phyloP scores from a whole-genome alignment of 2,888 invertebrate species.

The Pammene aurita region DNA sequence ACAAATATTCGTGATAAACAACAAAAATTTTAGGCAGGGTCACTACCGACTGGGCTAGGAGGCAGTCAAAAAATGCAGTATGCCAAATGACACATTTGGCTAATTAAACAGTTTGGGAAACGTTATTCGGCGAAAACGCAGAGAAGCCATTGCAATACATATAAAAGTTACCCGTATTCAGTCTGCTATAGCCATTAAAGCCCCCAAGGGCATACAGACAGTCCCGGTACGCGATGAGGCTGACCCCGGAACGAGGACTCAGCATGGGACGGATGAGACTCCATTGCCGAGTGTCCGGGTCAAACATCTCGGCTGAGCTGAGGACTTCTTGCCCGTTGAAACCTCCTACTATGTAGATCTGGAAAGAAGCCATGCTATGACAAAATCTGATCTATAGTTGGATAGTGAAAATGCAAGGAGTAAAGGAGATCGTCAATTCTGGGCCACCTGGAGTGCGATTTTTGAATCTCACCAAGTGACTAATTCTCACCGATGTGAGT shows the following conservation, averaged over 20 bases:
- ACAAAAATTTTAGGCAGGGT: no score
- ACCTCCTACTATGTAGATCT: constrained; percentile 91
- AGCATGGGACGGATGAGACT: constrained; percentile 87
- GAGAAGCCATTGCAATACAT: no score
- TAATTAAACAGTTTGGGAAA: no score
- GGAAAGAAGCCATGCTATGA: constrained; percentile 23
- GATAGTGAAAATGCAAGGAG: background rate
- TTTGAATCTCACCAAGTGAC: no score
- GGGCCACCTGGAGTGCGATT: no score
- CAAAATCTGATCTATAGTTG: background rate
- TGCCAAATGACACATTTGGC: no score
- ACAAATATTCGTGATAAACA: no score
- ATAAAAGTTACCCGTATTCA: constrained; percentile 83
- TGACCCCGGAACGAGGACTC: constrained; percentile 89
- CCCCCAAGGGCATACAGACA: constrained; percentile 91
- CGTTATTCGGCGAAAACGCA: no score
- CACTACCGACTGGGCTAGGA: no score
- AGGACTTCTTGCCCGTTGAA: constrained; percentile 91
- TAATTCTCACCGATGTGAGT: no score
- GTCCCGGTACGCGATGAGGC: constrained; percentile 86
- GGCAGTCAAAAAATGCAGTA: no score
- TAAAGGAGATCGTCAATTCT: no score
- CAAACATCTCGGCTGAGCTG: constrained; percentile 89
- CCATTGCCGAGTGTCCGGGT: constrained; percentile 88
- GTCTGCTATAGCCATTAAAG: constrained; percentile 88